Evolutionary conservation across 2,113 vertebrate species (phyloP), one percentile per base, ranked within the genome.

Genomic region (Ceyx melanurus): DNA sequence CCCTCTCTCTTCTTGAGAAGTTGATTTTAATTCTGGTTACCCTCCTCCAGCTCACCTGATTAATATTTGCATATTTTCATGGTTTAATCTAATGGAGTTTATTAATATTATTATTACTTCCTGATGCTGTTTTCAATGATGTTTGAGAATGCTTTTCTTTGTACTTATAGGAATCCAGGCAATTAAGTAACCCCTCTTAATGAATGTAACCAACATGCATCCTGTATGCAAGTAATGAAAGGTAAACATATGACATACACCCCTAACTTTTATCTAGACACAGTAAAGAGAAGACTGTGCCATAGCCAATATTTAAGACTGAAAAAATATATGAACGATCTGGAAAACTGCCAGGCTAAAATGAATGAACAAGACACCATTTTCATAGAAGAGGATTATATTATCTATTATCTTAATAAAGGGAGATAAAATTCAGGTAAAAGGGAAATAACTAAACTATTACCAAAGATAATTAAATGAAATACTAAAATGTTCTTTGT

Each of bases 301-400:
- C 50, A 70, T 28, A 72, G 70, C n/a, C 45, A 78, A 31, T 76
- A 89, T 84, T 92, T 96, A 89, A 73, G 54, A 82, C 20, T 62
- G 58, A 91, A 96, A 96, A 88, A 90, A 58, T 80, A 74, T 58
- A 25, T 82, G 86, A 95, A 93, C 1, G 6, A 66, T 68, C 66
- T 93, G 88, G 77, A 96, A 94, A 84, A 86, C 3, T 78, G 35
- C 79, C 73, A 75, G 70, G 42, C 16, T 90, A 88, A 95, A 92
- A 53, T 3, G 4, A 93, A 88, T 46, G 57, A 90, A 77, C n/a
- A 78, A 94, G 70, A 82, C 13, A 72, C 14, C 26, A 12, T 43
- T 90, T 83, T 79, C 9, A 0, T 54, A 86, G 74, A 72, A 61
- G 29, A 57, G 15, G 2, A 3, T 60, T 90, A 33, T 87, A 79